Evolutionary conservation across 1,140 invertebrate genomes (phyloP), one percentile per base, ranked within the genome.

Genomic region (Hyles vespertilio): DNA sequence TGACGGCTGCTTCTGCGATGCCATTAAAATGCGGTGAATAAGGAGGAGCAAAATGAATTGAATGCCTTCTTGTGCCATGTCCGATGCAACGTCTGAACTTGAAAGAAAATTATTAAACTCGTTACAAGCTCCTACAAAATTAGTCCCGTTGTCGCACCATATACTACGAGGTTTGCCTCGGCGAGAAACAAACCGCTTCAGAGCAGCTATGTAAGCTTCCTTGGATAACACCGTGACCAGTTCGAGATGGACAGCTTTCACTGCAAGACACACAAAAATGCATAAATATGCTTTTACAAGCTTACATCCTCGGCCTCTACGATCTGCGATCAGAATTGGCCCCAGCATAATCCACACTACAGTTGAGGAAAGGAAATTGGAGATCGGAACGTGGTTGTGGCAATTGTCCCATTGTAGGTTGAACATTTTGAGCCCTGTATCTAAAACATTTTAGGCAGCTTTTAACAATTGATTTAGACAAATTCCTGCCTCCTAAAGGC

Each of bases 321-420:
- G 45, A 22, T 70, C 60, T 3, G 61, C 54, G 44, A 68, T 63
- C 63, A 58, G 49, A 5, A 80, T 32, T 47, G 78, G 82, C n/a
- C 40, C 82, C 84, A 3, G 74, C 74, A 50, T 79, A 86, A 62
- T 89, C 81, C 2, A 81, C 55, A n/a, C 75, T 68, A 5, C 52
- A 34, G 5, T 59, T 59, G 40, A 59, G 7, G 61, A 88, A 85
- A 5, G 78, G 68, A 49, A 61, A 63, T 34, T 59, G 52, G 5
- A 68, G 55, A 10, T 51, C 32, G 6, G 69, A 52, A 12, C 76
- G 48, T 1, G 40, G 12, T 32, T 32, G 32, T 5, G 77, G 73
- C n/a, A 81, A 59, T 47, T 83, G 43, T 3, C 59, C 81, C 81
- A 87, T 87, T 7, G 76, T 56, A n/a, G 65, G 59, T 3, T 75